These are phyloP conservation scores for Atherinomorus stipes DNA, from an alignment of 2,113 vertebrate genomes.

Conservation along the genomic window DNA sequence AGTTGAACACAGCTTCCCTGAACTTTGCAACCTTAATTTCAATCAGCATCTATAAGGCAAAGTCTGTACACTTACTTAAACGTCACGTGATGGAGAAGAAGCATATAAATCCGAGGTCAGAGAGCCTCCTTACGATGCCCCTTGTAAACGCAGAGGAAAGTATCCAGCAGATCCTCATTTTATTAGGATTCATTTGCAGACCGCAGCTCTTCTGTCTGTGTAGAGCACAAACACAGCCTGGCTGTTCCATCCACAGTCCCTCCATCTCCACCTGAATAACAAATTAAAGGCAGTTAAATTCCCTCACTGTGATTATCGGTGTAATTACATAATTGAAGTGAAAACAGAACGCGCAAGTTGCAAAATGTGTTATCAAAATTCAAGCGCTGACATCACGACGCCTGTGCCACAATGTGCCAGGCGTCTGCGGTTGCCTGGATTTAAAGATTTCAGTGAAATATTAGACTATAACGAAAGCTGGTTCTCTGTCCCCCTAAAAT, in stretches of 20 bases:
- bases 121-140: slow-evolving; percentile 41
- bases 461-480: slow-evolving; percentile 80
- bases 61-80: slow-evolving; percentile 64
- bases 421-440: slow-evolving; percentile 71
- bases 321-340: slow-evolving; percentile 74
- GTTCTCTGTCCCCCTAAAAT: slow-evolving; percentile 79
- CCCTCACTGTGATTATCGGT: slow-evolving; percentile 76
- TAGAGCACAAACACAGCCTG: slow-evolving; percentile 56
- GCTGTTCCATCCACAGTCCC: slow-evolving; percentile 60
- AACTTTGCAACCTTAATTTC: background rate
- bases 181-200: slow-evolving; percentile 55
- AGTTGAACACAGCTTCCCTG: slow-evolving; percentile 31
- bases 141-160: slow-evolving; percentile 40
- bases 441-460: slow-evolving; percentile 84
- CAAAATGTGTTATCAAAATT: slow-evolving; percentile 71
- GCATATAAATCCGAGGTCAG: slow-evolving; percentile 56
- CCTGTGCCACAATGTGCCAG: slow-evolving; percentile 69
- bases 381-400: slow-evolving; percentile 70
- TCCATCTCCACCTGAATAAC: slow-evolving; percentile 76
- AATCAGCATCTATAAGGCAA: slow-evolving; percentile 9
- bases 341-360: slow-evolving; percentile 75
- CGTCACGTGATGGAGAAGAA: slow-evolving; percentile 50
- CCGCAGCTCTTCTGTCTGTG: slow-evolving; percentile 57
- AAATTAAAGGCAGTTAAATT: slow-evolving; percentile 80
- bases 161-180: slow-evolving; percentile 61